Conservation (phyloP, 2,888 invertebrate species). For the Idaea dimidiata region DNA sequence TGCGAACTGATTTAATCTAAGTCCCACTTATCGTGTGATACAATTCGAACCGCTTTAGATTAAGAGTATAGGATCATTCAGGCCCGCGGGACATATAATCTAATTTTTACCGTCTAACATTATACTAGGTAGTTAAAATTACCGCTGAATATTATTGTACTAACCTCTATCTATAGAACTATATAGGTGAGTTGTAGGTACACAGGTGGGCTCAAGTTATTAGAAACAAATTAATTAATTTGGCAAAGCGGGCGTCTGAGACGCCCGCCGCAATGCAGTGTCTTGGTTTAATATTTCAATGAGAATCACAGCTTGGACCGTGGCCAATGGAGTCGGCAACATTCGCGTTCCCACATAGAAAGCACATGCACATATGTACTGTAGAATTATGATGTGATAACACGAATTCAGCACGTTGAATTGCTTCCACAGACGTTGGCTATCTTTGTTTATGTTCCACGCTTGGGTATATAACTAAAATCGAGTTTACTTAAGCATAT, state of each 20-base stretch:
- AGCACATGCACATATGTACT: slow-evolving; percentile 22
- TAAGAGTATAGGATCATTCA: too few relatives aligned
- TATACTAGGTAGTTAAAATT: not conserved
- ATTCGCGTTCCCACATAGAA: slow-evolving; percentile 35
- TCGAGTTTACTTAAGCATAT: not conserved
- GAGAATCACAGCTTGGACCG: slow-evolving; percentile 69
- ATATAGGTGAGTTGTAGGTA: slow-evolving; percentile 13
- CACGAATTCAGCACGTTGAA: not conserved
- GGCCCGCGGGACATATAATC: too few relatives aligned
- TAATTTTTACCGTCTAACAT: too few relatives aligned
- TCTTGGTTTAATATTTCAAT: slow-evolving; percentile 80
- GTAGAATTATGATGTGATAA: slow-evolving; percentile 13
- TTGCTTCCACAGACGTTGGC: not conserved
- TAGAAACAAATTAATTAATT: slow-evolving; percentile 41
- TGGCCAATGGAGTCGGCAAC: slow-evolving; percentile 55
- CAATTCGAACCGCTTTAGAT: too few relatives aligned
- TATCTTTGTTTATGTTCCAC: not conserved
- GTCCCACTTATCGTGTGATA: too few relatives aligned
- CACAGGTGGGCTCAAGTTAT: slow-evolving; percentile 15
- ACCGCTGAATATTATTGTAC: not conserved
- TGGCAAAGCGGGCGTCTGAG: slow-evolving; percentile 58
- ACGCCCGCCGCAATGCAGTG: slow-evolving; percentile 61
- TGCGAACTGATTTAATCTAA: too few relatives aligned
- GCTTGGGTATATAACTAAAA: not conserved
- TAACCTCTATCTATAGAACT: not conserved